A percentile compares a stretch with the other conserved stretches of the same genome.
These are phyloP conservation scores for Ichneumoninae sp. DNA, from an alignment of 2,888 invertebrate genomes.

Conservation along the genomic window DNA sequence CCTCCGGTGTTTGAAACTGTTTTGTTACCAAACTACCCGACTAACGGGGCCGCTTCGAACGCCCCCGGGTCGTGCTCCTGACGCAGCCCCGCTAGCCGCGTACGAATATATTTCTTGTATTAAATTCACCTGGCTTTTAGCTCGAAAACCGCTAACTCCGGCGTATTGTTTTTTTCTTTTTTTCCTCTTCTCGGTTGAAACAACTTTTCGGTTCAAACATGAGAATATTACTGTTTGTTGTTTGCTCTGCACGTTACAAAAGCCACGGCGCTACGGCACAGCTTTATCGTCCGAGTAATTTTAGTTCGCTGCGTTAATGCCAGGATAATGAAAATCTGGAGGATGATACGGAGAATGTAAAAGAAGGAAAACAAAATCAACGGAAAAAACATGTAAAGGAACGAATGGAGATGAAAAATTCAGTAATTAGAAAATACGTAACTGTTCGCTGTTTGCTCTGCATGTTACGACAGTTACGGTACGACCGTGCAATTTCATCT, in stretches of 20 bases:
- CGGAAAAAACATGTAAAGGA: not conserved
- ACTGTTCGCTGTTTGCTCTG: not conserved
- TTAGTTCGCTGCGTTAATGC: not conserved
- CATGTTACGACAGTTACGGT: not conserved
- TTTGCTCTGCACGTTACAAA: not conserved
- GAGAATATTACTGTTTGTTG: not conserved
- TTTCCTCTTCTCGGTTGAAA: not conserved
- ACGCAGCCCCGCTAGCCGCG: not conserved
- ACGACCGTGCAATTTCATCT: not conserved
- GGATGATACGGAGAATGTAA: not conserved
- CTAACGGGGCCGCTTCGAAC: slow-evolving; percentile 35
- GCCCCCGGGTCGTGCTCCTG: not conserved
- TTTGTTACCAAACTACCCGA: slow-evolving; percentile 43
- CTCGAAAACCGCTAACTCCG: not conserved
- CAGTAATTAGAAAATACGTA: not conserved
- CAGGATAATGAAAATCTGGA: not conserved
- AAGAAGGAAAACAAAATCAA: no score
- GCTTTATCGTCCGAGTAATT: not conserved
- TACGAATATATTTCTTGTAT: slow-evolving; percentile 12
- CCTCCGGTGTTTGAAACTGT: slow-evolving; percentile 31
- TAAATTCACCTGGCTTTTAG: not conserved
- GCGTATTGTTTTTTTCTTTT: not conserved
- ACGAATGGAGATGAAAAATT: not conserved
- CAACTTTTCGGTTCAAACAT: not conserved
- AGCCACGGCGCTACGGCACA: not conserved